phyloP scores from a whole-genome alignment of 2,113 vertebrate genomes.

The Entomyzon cyanotis region DNA sequence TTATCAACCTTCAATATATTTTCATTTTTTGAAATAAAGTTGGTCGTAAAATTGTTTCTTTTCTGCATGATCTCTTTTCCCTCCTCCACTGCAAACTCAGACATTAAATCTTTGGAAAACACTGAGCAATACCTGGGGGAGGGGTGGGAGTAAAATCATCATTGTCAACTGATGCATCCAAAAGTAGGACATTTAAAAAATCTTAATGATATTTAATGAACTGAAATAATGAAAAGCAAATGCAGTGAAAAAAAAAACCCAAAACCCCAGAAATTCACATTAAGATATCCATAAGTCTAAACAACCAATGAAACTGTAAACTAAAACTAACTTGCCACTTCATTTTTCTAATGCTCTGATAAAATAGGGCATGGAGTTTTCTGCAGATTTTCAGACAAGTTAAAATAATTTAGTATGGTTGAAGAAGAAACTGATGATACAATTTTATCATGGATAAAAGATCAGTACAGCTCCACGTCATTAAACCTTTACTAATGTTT shows the following conservation, averaged over 20 bases:
- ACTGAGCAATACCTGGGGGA: not conserved
- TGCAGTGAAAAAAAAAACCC: accelerated
- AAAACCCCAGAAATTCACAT: not conserved
- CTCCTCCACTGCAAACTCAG: not conserved
- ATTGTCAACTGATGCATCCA: not conserved
- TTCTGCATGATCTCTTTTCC: not conserved
- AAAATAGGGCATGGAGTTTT: not conserved
- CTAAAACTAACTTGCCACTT: not conserved
- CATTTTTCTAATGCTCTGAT: not conserved
- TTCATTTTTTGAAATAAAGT: not conserved
- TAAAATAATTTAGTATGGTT: not conserved
- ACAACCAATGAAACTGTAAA: not conserved
- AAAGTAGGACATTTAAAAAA: not conserved
- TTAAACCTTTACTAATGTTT: not conserved
- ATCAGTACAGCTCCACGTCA: not conserved
- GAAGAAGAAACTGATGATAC: not conserved
- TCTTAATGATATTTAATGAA: not conserved
- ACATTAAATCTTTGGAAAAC: not conserved
- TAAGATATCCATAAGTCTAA: not conserved
- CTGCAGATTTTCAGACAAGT: not conserved
- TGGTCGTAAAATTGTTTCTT: not conserved
- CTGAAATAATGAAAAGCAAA: slow-evolving; percentile 15
- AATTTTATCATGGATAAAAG: not conserved
- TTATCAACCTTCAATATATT: not conserved
- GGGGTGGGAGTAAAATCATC: not conserved